Evolutionary conservation across 2,113 vertebrate genomes (phyloP).

Genomic region (Rhineura floridana): DNA sequence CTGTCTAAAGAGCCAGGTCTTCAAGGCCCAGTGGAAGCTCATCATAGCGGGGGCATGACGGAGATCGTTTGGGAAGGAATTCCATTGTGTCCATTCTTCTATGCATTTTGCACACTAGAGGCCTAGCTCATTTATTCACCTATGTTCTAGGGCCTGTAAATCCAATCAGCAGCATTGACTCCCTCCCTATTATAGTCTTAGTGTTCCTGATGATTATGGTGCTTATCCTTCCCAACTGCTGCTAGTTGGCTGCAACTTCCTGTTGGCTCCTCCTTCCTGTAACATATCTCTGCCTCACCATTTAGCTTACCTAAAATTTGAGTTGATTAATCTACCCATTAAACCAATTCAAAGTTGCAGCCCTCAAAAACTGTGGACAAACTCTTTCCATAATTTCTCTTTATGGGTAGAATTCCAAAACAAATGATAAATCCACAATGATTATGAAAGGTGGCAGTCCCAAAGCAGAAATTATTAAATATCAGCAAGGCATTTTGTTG

Average conservation of each 20-base stretch:
- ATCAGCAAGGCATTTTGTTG: slow-evolving; percentile 72
- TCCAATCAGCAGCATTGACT: not conserved
- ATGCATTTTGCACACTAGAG: too few species aligned
- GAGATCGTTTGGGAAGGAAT: too few species aligned
- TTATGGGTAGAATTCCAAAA: not conserved
- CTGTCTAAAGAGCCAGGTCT: too few species aligned
- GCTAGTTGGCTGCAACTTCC: not conserved
- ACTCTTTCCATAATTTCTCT: not conserved
- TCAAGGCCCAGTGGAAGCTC: too few species aligned
- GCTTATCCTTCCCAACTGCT: not conserved
- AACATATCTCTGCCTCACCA: not conserved
- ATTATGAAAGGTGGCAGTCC: not conserved
- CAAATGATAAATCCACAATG: not conserved
- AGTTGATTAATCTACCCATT: not conserved
- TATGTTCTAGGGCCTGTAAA: too few species aligned
- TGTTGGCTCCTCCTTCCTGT: too few species aligned
- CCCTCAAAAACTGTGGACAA: not conserved
- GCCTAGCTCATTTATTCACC: too few species aligned
- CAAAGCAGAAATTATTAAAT: slow-evolving; percentile 62
- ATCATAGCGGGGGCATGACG: too few species aligned
- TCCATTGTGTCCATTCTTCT: too few species aligned
- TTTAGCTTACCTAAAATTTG: not conserved
- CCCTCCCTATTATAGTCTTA: not conserved
- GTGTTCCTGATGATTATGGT: not conserved
- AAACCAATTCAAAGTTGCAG: not conserved